Evolutionary conservation across 1,140 invertebrate species (phyloP).

Genomic region (Phymastichus coffea): DNA sequence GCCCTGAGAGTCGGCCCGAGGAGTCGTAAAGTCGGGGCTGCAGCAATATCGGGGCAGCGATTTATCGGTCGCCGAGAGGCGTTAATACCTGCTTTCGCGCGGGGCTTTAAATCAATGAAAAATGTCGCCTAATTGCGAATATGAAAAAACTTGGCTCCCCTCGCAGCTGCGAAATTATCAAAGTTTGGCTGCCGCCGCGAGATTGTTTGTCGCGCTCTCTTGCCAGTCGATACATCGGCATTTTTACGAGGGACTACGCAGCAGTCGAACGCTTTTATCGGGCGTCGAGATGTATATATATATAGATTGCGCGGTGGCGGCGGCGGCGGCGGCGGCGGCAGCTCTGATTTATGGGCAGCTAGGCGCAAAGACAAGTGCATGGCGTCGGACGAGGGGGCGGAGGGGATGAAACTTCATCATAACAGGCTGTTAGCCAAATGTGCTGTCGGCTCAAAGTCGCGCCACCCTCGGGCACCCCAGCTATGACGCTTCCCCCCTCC

Average conservation of each 20-base stretch:
- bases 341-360: background rate
- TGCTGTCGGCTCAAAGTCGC: too few species aligned
- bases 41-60: slow-evolving; percentile 47
- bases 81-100: slow-evolving; percentile 52
- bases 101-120: slow-evolving; percentile 55
- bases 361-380: background rate
- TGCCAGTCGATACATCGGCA: background rate
- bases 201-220: background rate
- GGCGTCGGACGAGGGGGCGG: background rate
- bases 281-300: too few species aligned
- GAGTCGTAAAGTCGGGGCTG: too few species aligned
- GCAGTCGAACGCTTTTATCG: background rate
- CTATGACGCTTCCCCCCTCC: slow-evolving; percentile 28
- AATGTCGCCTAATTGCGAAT: slow-evolving; percentile 60
- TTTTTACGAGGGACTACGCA: background rate
- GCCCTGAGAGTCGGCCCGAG: too few species aligned
- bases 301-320: background rate
- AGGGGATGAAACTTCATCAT: slow-evolving; percentile 46
- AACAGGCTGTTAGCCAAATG: slow-evolving; percentile 53
- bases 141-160: slow-evolving; percentile 58
- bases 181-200: too few species aligned
- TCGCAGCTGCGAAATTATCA: too few species aligned
- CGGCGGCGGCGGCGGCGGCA: background rate
- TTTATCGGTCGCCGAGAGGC: slow-evolving; percentile 52
- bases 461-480: too few species aligned